Evolutionary conservation across 2,797 vertebrate genomes (phyloP), one percentile per base, ranked within the genome.

Genomic region (Dryobates pubescens): DNA sequence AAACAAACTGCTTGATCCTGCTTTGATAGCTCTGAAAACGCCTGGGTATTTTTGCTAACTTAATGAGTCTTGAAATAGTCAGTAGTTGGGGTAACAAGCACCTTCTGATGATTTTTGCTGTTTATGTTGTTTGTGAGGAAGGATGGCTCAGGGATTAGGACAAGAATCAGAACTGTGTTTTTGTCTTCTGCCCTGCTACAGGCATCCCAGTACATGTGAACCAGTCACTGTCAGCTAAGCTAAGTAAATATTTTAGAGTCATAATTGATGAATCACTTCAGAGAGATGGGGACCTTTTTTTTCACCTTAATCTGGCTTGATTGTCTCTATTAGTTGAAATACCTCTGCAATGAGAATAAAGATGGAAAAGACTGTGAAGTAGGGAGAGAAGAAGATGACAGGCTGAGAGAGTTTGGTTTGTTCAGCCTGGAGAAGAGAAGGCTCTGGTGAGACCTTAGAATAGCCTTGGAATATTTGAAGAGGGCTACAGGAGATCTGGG

Each of bases 21-120:
- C 22, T 17, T 74, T 87, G 69, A 6, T 79, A 78, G 54, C 61
- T 93, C 49, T 84, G 68, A 84, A 90, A 76, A 61, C 63, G 45
- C 43, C 61, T 88, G 72, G 23, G 4, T 17, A 9, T 68, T 88
- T 80, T 64, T 90, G 41, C 71, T 84, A 14, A 29, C 13, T 62
- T 74, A 61, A 61, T 63, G 57, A 89, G 15, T 18, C 17, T 30
- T 64, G 58, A 86, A 84, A 10, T 38, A 86, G 32, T 29, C 32
- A 59, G 20, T 36, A 30, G 13, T 8, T 75, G 43, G 62, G 45
- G 30, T 82, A 47, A 61, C 45, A 41, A 61, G 53, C 47, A 30
- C 24, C 26, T 58, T 71, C 18, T 69, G 81, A 38, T 82, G 38
- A 24, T 73, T 76, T 43, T 26, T 77, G n/a, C 59, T 72, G 4